Conservation (phyloP, 2,888 invertebrate species). For the Mesorhabditis sp. region DNA sequence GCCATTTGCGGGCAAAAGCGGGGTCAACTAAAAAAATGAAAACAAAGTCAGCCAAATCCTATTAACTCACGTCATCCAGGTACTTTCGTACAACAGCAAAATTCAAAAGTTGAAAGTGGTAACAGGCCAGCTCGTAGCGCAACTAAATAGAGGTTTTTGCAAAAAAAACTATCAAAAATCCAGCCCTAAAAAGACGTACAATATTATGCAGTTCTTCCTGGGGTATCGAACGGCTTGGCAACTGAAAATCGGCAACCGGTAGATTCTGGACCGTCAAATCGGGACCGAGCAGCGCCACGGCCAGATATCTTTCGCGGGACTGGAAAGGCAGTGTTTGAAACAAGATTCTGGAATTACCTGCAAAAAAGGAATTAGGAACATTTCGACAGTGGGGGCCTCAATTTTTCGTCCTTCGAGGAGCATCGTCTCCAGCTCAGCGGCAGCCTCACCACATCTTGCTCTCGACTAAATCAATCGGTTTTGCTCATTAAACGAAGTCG, state of each 20-base stretch:
- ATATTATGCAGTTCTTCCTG: not conserved
- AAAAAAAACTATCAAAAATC: not conserved
- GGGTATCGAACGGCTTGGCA: not conserved
- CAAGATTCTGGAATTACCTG: not conserved
- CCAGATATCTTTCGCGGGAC: not conserved
- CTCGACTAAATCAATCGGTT: not conserved
- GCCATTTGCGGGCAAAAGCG: not conserved
- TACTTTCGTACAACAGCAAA: not conserved
- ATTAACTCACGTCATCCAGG: not conserved
- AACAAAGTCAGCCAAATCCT: not conserved
- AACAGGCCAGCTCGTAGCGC: slow-evolving; percentile 19
- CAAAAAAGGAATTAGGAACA: not conserved
- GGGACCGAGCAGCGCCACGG: not conserved
- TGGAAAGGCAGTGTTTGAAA: not conserved
- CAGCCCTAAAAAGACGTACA: not conserved
- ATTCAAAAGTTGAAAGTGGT: slow-evolving; percentile 7
- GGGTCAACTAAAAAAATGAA: not conserved
- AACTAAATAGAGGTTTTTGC: slow-evolving; percentile 11
- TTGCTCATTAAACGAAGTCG: not conserved
- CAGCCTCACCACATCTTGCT: not conserved
- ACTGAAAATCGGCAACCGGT: not conserved
- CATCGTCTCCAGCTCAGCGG: not conserved
- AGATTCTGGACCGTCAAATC: not conserved
- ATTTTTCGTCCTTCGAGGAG: not conserved
- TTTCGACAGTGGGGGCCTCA: not conserved